Evolutionary conservation across 2,888 invertebrate genomes (phyloP).

Genomic region (Hypercompe scribonia): DNA sequence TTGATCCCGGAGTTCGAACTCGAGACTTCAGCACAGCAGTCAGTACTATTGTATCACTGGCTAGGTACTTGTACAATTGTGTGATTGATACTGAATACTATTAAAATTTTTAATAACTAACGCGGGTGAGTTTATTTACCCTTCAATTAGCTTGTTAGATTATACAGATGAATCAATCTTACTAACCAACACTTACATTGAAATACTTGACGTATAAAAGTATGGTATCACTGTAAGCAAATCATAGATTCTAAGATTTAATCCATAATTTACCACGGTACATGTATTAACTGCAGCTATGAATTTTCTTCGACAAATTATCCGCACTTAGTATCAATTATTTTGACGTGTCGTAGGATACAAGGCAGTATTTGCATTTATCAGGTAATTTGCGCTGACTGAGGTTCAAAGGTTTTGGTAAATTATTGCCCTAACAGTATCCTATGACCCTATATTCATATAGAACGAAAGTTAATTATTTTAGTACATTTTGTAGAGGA

Average conservation of each 20-base stretch:
- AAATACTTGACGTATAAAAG: background rate
- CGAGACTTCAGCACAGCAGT: too few relatives aligned
- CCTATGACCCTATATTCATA: background rate
- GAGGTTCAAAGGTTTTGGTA: conserved; percentile 11
- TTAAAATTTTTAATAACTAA: too few relatives aligned
- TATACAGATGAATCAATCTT: too few relatives aligned
- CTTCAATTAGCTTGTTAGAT: too few relatives aligned
- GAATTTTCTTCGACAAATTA: conserved; percentile 36
- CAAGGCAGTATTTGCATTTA: conserved; percentile 17
- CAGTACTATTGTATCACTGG: too few relatives aligned
- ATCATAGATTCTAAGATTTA: background rate
- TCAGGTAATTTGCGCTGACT: background rate
- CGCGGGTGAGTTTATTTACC: too few relatives aligned
- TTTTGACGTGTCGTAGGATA: conserved; percentile 37
- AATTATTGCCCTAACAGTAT: conserved; percentile 9
- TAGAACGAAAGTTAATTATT: background rate
- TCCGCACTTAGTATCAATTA: conserved; percentile 44
- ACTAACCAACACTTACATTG: background rate
- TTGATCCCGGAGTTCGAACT: too few relatives aligned
- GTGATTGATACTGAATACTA: too few relatives aligned
- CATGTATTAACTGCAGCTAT: conserved; percentile 28
- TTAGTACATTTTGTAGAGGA: background rate
- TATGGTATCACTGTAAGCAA: background rate
- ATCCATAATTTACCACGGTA: conserved; percentile 12
- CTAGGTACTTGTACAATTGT: too few relatives aligned